phyloP scores from a whole-genome alignment of 2,797 vertebrate species.

The Discoglossus pictus region DNA sequence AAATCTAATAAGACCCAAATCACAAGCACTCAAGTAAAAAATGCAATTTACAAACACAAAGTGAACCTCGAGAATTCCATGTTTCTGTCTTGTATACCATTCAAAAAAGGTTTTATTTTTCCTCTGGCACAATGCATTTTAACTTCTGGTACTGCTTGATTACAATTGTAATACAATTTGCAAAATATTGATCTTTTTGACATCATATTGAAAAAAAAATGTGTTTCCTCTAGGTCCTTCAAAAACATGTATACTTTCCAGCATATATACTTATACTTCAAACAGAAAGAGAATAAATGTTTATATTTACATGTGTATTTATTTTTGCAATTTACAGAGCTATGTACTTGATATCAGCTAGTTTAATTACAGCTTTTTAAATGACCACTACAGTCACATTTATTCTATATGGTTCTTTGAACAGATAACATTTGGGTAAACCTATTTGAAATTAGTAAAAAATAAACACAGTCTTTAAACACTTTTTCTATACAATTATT shows the following conservation, averaged over 20 bases:
- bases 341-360: too few species aligned
- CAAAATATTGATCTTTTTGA: slow-evolving; percentile 83
- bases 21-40: slow-evolving; percentile 70
- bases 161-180: slow-evolving; percentile 79
- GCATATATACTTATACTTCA: not conserved
- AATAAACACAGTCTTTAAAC: too few species aligned
- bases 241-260: slow-evolving; percentile 8
- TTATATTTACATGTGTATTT: too few species aligned
- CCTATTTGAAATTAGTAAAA: too few species aligned
- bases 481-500: too few species aligned
- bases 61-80: slow-evolving; percentile 8
- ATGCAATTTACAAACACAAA: slow-evolving; percentile 92
- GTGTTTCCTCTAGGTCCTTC: slow-evolving; percentile 11
- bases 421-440: too few species aligned
- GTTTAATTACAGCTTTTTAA: too few species aligned
- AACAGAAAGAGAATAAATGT: too few species aligned
- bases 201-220: slow-evolving; percentile 77
- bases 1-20: slow-evolving; percentile 73
- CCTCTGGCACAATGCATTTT: slow-evolving; percentile 75
- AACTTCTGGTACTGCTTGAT: slow-evolving; percentile 85
- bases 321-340: too few species aligned
- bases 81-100: slow-evolving; percentile 30
- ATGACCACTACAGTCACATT: too few species aligned
- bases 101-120: slow-evolving; percentile 67
- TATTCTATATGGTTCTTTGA: too few species aligned